Evolutionary conservation across 1,140 invertebrate species (phyloP), one percentile per base, ranked within the genome.

Genomic region (Oncopeltus fasciatus): DNA sequence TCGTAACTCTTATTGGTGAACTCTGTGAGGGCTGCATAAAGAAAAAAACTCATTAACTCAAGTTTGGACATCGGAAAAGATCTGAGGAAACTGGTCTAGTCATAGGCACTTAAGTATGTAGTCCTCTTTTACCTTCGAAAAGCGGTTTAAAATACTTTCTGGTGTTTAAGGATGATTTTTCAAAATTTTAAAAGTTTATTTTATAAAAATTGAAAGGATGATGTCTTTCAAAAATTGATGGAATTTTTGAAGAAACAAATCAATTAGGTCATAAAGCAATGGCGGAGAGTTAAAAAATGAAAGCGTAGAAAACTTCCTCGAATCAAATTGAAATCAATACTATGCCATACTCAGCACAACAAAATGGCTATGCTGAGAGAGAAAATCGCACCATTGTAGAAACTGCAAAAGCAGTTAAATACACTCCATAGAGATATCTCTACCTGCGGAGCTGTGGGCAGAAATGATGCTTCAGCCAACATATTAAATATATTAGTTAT

Each of bases 21-120:
- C 27, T 70, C 26, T 72, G 71, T 67, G 70, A 70, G 61, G 61
- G 61, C 64, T 67, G n/a, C n/a, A n/a, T n/a, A n/a, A n/a, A n/a
- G n/a, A n/a, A n/a, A n/a, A n/a, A n/a, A n/a, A n/a, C n/a, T 26
- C 68, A 71, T 67, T 61, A 67, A 28, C 62, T 70, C 44, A 66
- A 69, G 44, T 73, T 73, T 67, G 67, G 68, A 2, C 67, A 62
- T 29, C 69, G 68, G 63, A 53, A 57, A 29, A 67, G 56, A 53
- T 59, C 69, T n/a, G 62, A 59, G 0, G 61, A 65, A 49, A 65
- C 69, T 46, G 66, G 66, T 59, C 68, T 70, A 27, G 47, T 72
- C 4, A 60, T 73, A 46, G 67, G 67, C 18, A 63, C 66, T 27
- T 70, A 73, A 63, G 67, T 72, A 5, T 69, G 67, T 44, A 69